phyloP scores from a whole-genome alignment of 2,888 invertebrate genomes.

The Apotomis betuletana region DNA sequence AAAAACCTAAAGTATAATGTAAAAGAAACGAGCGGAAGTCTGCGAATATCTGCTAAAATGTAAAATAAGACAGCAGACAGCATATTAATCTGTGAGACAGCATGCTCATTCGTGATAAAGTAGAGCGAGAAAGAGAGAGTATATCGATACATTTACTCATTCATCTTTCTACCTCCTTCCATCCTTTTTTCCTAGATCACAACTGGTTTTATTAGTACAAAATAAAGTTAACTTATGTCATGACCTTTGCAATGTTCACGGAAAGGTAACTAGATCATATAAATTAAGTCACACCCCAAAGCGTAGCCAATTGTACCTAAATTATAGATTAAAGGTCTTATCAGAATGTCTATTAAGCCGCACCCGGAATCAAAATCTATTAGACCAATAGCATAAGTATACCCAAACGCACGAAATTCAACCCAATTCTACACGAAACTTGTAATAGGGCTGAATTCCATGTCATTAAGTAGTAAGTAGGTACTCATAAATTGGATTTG shows the following conservation, averaged over 20 bases:
- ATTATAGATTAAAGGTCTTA: not conserved
- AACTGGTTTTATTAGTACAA: too few relatives aligned
- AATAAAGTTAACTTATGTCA: not conserved
- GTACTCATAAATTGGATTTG: not conserved
- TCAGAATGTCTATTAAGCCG: slow-evolving; percentile 7
- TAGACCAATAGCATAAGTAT: not conserved
- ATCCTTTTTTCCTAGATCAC: too few relatives aligned
- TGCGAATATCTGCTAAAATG: too few relatives aligned
- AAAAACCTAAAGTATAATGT: too few relatives aligned
- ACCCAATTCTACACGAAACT: not conserved
- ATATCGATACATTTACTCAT: too few relatives aligned
- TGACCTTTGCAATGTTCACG: not conserved
- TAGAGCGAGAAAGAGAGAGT: too few relatives aligned
- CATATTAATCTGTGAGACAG: too few relatives aligned
- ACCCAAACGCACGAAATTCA: not conserved
- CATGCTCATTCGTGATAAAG: too few relatives aligned
- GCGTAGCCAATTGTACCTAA: not conserved
- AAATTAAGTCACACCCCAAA: not conserved
- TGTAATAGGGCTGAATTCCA: not conserved
- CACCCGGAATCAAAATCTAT: not conserved
- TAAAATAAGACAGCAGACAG: too few relatives aligned
- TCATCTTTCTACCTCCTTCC: too few relatives aligned
- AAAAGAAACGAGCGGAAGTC: too few relatives aligned
- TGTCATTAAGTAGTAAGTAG: not conserved
- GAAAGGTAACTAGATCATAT: not conserved